Evolutionary conservation across 1,140 invertebrate species (phyloP), one percentile per base, ranked within the genome.

Genomic region (Heterodera carotae): DNA sequence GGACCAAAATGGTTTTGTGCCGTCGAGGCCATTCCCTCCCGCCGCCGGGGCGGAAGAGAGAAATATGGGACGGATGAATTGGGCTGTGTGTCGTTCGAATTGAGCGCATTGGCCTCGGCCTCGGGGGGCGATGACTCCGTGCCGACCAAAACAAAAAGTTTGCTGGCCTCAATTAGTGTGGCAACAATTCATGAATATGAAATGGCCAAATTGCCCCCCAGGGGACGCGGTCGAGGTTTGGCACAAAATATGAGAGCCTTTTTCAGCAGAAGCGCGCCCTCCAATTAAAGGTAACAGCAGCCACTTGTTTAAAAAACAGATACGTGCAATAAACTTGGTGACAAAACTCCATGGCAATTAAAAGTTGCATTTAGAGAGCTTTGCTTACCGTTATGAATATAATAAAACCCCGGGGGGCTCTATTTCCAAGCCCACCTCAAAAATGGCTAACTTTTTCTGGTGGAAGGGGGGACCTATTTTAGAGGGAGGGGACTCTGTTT

Each of bases 271-370:
- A 53, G 22, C 5, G 5, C 18, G 22, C 5, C 0, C 18, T 12
- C 48, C 48, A 53, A 53, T 53, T 53, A 53, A 53, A 53, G 48
- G n/a, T n/a, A n/a, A n/a, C n/a, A n/a, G n/a, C n/a, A n/a, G n/a
- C n/a, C n/a, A n/a, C n/a, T n/a, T n/a, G n/a, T n/a, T n/a, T n/a
- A n/a, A n/a, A n/a, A n/a, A n/a, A n/a, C n/a, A n/a, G n/a, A n/a
- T n/a, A n/a, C n/a, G n/a, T n/a, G n/a, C n/a, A n/a, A n/a, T n/a
- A n/a, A n/a, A n/a, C n/a, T n/a, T n/a, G n/a, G n/a, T n/a, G n/a
- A n/a, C n/a, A n/a, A n/a, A n/a, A n/a, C n/a, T n/a, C n/a, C n/a
- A n/a, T n/a, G n/a, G n/a, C n/a, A n/a, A n/a, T n/a, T n/a, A n/a
- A n/a, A n/a, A n/a, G n/a, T n/a, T n/a, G n/a, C n/a, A n/a, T n/a